phyloP scores from a whole-genome alignment of 2,797 vertebrate genomes.

The Champsocephalus esox region DNA sequence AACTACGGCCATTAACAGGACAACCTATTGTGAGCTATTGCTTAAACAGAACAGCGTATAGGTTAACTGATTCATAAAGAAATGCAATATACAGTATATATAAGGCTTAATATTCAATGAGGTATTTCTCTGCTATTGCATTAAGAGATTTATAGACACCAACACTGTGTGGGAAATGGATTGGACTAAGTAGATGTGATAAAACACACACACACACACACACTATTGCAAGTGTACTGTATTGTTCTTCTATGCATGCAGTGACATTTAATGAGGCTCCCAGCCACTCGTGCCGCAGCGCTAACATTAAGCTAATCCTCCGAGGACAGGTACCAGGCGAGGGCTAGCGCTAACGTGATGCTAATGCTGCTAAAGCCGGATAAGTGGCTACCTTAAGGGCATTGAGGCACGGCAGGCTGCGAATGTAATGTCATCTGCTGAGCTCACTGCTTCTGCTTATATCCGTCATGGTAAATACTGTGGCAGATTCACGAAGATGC shows the following conservation, averaged over 20 bases:
- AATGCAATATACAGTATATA: background rate
- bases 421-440: slow-evolving; percentile 41
- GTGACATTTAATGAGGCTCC: slow-evolving; percentile 73
- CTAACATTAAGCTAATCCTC: slow-evolving; percentile 64
- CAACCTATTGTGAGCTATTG: no score
- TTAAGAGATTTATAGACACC: slow-evolving; percentile 36
- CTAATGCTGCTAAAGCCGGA: slow-evolving; percentile 43
- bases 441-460: slow-evolving; percentile 16
- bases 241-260: slow-evolving; percentile 38
- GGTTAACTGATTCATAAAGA: background rate
- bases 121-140: slow-evolving; percentile 25
- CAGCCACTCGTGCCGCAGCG: slow-evolving; percentile 22
- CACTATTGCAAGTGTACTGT: slow-evolving; percentile 7
- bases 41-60: no score
- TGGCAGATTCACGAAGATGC: slow-evolving; percentile 23
- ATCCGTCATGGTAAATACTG: slow-evolving; percentile 20
- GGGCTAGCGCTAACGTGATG: slow-evolving; percentile 44
- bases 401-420: slow-evolving; percentile 10
- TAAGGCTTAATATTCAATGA: slow-evolving; percentile 8
- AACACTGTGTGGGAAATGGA: slow-evolving; percentile 12
- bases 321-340: slow-evolving; percentile 18
- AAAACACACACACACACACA: background rate
- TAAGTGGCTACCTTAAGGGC: slow-evolving; percentile 53
- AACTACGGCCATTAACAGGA: no score
- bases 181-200: background rate